A percentile compares a stretch with the other conserved stretches of the same genome.
Evolutionary conservation across 2,888 invertebrate species (phyloP).

Genomic region (Melitaea athalia): DNA sequence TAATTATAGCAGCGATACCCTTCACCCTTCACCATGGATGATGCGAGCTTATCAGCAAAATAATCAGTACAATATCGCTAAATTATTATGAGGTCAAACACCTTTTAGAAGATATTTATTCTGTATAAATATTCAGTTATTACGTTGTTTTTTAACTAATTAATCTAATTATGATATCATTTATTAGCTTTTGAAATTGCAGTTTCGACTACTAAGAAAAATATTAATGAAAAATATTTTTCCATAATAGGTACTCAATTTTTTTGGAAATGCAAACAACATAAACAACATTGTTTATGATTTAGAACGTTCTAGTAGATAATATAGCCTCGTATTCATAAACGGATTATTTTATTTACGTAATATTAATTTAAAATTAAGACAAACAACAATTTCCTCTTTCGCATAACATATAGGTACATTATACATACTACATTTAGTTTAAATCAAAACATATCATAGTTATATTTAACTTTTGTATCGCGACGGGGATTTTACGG

Average conservation of each 20-base stretch:
- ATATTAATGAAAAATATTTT: no score
- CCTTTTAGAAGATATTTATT: constrained; percentile 6
- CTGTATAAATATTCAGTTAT: neutral
- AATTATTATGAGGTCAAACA: constrained; percentile 25
- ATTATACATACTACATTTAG: neutral
- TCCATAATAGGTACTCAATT: no score
- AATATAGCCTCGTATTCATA: neutral
- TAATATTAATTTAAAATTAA: neutral
- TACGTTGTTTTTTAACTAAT: no score
- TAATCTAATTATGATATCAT: no score
- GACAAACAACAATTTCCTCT: constrained; percentile 1
- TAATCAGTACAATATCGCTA: constrained; percentile 26
- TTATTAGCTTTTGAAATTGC: no score
- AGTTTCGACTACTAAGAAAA: no score
- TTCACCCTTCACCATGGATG: constrained; percentile 29
- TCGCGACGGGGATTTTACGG: constrained; percentile 1
- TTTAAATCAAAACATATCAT: constrained; percentile 11
- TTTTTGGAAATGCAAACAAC: no score
- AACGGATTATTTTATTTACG: neutral
- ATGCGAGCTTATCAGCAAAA: constrained; percentile 24
- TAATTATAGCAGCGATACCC: constrained; percentile 31
- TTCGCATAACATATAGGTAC: neutral
- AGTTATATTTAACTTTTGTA: constrained; percentile 11
- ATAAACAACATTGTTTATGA: no score
- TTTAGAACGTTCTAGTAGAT: no score